Base-by-base conservation (phyloP, 2,797 vertebrate genomes). In the Sebastes reedi region DNA sequence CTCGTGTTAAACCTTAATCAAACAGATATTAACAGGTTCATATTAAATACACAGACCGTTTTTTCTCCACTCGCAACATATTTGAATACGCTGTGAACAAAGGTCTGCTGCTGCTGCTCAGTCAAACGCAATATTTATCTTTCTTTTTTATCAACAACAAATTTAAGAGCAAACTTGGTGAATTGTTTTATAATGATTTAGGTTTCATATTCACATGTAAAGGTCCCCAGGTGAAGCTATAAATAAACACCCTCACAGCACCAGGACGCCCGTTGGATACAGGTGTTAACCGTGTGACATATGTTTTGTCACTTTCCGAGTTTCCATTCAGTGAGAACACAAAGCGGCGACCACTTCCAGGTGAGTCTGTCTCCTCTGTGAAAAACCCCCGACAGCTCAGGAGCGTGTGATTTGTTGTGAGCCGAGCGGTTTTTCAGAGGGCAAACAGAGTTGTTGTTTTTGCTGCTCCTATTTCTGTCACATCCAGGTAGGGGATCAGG, bases 401-500 rank as follows among this genome's bases (percentile, higher is more conserved):
- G 8, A 34, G 39, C 10, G 36, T 3, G 61, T 61, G 79, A 87
- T 82, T 34, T 5, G 82, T 12, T 60, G 81, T 74, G 81, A 89
- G 77, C 39, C 0, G 64, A 58, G 67, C 55, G 14, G 77, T 29
- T 80, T 62, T 11, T 78, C 18, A 11, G 39, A 16, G 22, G 72
- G 79, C n/a, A 54, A 69, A 79, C 58, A 11, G 22, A 9, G 20
- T 8, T 50, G 56, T 61, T 72, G 62, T 72, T 67, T 66, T 46
- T 32, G 36, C 72, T 73, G 80, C 77, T 60, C 65, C 68, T 27
- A 54, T 56, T 75, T 60, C 93, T 95, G 91, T 94, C 92, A 92
- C 89, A 91, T 93, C 83, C 92, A 94, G 93, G 91, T 93, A 82
- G 77, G 46, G 74, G 24, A 69, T 88, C 87, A 88, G 64, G n/a